phyloP scores from a whole-genome alignment of 2,113 vertebrate genomes.

The Psephotus haematonotus region DNA sequence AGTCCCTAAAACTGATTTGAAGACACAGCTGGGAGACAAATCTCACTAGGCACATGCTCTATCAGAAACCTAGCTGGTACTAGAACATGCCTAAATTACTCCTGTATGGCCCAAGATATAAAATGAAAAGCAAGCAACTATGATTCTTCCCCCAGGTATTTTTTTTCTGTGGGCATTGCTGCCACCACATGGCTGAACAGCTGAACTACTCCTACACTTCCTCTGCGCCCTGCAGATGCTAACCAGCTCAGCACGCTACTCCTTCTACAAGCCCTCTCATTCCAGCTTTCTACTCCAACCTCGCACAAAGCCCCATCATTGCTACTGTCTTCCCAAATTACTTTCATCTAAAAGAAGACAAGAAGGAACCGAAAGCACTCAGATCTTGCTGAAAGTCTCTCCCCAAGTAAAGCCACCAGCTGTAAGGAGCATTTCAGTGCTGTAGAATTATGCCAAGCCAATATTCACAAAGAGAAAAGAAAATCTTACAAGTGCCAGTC shows the following conservation, averaged over 20 bases:
- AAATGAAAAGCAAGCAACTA: fast-evolving
- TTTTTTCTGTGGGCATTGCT: background rate
- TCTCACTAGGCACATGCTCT: fast-evolving
- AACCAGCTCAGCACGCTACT: fast-evolving
- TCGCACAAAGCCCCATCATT: background rate
- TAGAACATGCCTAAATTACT: background rate
- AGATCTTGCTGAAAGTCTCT: background rate
- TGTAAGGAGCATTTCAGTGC: background rate
- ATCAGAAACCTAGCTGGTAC: background rate
- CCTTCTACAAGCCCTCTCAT: background rate
- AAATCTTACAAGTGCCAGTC: background rate
- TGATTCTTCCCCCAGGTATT: fast-evolving
- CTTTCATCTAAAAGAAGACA: background rate
- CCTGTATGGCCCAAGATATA: fast-evolving
- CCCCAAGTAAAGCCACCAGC: background rate
- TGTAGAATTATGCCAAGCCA: fast-evolving
- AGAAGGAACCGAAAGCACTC: background rate
- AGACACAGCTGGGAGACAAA: fast-evolving
- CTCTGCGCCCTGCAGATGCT: background rate
- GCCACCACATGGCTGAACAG: constrained; percentile 6
- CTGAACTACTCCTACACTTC: background rate
- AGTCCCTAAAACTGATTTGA: background rate
- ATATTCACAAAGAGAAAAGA: background rate
- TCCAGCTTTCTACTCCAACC: background rate
- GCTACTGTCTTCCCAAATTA: background rate